Evolutionary conservation across 1,140 invertebrate species (phyloP).

Genomic region (Mya arenaria): DNA sequence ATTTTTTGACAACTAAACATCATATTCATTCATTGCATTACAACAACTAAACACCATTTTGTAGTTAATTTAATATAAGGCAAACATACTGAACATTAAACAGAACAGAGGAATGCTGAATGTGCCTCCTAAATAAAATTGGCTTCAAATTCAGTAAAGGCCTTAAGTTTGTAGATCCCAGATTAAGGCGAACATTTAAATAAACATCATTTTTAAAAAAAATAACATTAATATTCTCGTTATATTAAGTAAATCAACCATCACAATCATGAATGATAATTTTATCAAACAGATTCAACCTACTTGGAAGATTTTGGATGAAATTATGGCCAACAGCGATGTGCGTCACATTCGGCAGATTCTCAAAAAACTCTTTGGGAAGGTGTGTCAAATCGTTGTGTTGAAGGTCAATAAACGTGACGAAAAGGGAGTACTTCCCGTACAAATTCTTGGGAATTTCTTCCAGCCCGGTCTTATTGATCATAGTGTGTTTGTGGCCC

Average conservation of each 20-base stretch:
- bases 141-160: too few relatives aligned
- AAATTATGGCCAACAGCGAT: slow-evolving; percentile 62
- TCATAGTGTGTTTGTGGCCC: slow-evolving; percentile 61
- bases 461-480: slow-evolving; percentile 47
- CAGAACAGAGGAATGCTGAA: too few relatives aligned
- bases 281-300: background rate
- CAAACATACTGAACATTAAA: too few relatives aligned
- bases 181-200: too few relatives aligned
- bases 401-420: slow-evolving; percentile 63
- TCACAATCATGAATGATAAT: background rate
- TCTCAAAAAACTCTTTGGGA: slow-evolving; percentile 62
- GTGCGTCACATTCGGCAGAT: slow-evolving; percentile 62
- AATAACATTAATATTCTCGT: background rate
- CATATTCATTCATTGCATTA: too few relatives aligned
- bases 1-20: too few relatives aligned
- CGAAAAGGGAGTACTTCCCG: slow-evolving; percentile 59
- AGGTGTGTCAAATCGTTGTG: slow-evolving; percentile 60
- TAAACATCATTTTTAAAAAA: background rate
- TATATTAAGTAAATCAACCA: background rate
- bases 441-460: slow-evolving; percentile 31
- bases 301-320: slow-evolving; percentile 63
- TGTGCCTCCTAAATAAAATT: too few relatives aligned
- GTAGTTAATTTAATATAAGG: too few relatives aligned
- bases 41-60: too few relatives aligned
- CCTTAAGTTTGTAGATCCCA: too few relatives aligned